Conservation (phyloP, 1,140 invertebrate genomes). For the Pemphigus obesinymphae region DNA sequence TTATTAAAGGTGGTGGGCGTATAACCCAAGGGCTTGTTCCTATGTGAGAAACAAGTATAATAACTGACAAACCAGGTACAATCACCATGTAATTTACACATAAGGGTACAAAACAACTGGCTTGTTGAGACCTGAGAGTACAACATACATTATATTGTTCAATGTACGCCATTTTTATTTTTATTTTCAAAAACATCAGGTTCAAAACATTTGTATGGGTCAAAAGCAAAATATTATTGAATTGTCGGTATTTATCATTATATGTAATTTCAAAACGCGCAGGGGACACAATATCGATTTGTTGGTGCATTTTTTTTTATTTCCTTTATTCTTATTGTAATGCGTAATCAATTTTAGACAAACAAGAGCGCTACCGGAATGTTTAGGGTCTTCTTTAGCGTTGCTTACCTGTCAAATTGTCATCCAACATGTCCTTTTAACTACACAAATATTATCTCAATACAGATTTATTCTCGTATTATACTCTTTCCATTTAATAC, state of each 20-base stretch:
- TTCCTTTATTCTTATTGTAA: neutral
- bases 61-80: constrained; percentile 12
- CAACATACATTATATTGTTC: neutral
- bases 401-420: constrained; percentile 32
- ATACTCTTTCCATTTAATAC: neutral
- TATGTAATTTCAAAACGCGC: neutral
- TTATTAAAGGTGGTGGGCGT: constrained; percentile 27
- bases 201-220: neutral
- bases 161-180: neutral
- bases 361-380: constrained; percentile 23
- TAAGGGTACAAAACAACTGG: neutral
- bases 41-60: constrained; percentile 24
- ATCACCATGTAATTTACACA: constrained; percentile 20
- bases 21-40: neutral
- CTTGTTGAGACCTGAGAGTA: neutral
- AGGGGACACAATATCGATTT: neutral
- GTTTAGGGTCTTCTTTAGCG: neutral
- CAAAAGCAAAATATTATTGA: constrained; percentile 13
- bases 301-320: neutral
- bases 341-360: neutral
- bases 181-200: neutral
- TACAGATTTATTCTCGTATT: constrained; percentile 4
- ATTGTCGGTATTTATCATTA: neutral
- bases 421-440: constrained; percentile 26
- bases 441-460: constrained; percentile 34